phyloP scores from a whole-genome alignment of 1,140 invertebrate species.

The Drosophila sp. region DNA sequence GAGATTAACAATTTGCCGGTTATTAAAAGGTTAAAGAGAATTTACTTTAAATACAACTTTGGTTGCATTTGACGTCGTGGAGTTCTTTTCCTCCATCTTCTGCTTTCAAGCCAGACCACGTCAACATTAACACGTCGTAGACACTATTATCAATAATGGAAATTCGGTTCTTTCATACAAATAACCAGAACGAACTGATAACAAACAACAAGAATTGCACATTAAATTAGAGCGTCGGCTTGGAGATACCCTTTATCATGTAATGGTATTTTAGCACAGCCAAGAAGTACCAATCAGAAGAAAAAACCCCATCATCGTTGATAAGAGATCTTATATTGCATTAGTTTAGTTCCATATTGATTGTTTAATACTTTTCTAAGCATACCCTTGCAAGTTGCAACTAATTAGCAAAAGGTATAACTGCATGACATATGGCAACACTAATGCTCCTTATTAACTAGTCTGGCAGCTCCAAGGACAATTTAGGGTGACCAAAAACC shows the following conservation, averaged over 20 bases:
- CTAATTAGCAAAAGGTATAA: too few relatives aligned
- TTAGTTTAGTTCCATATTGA: neutral
- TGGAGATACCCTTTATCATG: neutral
- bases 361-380: too few relatives aligned
- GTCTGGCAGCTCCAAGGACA: too few relatives aligned
- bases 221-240: constrained; percentile 18
- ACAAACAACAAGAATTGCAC: constrained; percentile 36
- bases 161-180: neutral
- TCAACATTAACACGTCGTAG: constrained; percentile 39
- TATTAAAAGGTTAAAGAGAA: neutral
- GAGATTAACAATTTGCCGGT: neutral
- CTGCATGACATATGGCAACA: too few relatives aligned
- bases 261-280: neutral
- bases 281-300: neutral
- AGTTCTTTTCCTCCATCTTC: constrained; percentile 14
- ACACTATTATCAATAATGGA: constrained; percentile 35
- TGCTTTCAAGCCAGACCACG: constrained; percentile 44
- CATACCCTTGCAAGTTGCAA: too few relatives aligned
- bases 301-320: neutral
- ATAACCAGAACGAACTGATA: constrained; percentile 26
- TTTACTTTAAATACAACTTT: constrained; percentile 51
- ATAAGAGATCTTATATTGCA: neutral
- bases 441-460: too few relatives aligned
- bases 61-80: constrained; percentile 21
- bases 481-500: too few relatives aligned